Base-by-base conservation (phyloP, 1,140 invertebrate genomes). In the Solen grandis region DNA sequence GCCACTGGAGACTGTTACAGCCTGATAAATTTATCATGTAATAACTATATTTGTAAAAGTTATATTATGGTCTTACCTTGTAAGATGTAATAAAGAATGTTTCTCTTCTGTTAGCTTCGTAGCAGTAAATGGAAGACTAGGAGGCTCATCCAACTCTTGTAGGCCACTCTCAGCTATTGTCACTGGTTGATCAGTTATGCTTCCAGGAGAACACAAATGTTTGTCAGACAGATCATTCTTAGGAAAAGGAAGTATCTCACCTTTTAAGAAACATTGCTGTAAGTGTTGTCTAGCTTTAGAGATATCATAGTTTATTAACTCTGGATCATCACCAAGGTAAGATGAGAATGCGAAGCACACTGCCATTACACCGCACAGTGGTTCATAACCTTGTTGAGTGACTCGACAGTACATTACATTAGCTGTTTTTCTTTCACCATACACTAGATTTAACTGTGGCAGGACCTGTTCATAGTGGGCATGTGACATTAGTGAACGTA, bases 231-330 rank as follows among this genome's bases (percentile, higher is more conserved):
- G n/a, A n/a, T n/a, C n/a, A n/a, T n/a, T n/a, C 29, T 27, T 57
- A 19, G 29, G 54, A 57, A 57, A 57, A 8, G 54, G 54, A 57
- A 57, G n/a, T 57, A 57, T 57, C 29, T 57, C 54, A 57, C 54
- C 54, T 57, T 57, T 19, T 57, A 57, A 57, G 54, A 57, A 57
- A 57, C 54, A 57, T 27, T 57, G 54, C 54, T 57, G 5, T 57
- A 57, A 27, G 54, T 57, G 54, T 22, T 57, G 54, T 57, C 54
- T 57, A 19, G 54, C 54, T 57, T 57, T 57, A 57, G 54, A 57
- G 54, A 57, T 57, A 57, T n/a, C 54, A 57, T 57, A 57, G 54
- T 57, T 57, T 57, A 57, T 57, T 57, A 57, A 27, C 54, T 27
- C 54, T 57, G 54, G 54, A n/a, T 57, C 54, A 57, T 57, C n/a